Percentiles rank a stretch among this genome's conserved stretches.
Conservation (phyloP, 2,888 invertebrate genomes). For the Rhopalosiphum nymphaeae region DNA sequence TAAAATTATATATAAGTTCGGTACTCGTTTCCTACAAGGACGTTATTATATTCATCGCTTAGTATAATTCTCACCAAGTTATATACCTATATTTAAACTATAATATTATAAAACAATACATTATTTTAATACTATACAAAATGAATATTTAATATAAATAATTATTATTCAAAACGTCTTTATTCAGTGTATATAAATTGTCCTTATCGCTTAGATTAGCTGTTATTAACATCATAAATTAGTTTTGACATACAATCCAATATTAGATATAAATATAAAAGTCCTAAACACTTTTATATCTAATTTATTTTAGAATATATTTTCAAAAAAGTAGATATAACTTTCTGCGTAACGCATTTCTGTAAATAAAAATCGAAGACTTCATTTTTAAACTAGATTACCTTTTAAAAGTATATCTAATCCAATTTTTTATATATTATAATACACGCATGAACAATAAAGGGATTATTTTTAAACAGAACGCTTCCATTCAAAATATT, state of each 20-base stretch:
- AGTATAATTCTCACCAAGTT: background rate
- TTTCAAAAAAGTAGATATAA: background rate
- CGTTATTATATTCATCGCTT: background rate
- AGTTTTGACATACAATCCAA: background rate
- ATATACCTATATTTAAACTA: background rate
- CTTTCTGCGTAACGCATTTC: too few relatives aligned
- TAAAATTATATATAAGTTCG: background rate
- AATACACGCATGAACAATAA: background rate
- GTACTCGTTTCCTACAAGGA: background rate
- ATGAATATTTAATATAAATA: background rate
- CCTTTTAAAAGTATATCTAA: background rate
- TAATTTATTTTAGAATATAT: background rate
- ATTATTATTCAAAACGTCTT: background rate
- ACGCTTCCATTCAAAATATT: background rate
- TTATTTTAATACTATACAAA: background rate
- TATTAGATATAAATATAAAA: background rate
- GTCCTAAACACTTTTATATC: background rate
- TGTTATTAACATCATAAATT: background rate
- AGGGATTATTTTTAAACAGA: background rate
- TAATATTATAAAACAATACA: background rate
- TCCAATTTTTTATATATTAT: background rate
- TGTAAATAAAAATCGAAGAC: too few relatives aligned
- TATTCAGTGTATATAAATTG: background rate
- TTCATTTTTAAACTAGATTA: background rate
- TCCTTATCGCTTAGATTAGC: background rate